phyloP scores from a whole-genome alignment of 2,113 vertebrate genomes.

The Sorex fumeus region DNA sequence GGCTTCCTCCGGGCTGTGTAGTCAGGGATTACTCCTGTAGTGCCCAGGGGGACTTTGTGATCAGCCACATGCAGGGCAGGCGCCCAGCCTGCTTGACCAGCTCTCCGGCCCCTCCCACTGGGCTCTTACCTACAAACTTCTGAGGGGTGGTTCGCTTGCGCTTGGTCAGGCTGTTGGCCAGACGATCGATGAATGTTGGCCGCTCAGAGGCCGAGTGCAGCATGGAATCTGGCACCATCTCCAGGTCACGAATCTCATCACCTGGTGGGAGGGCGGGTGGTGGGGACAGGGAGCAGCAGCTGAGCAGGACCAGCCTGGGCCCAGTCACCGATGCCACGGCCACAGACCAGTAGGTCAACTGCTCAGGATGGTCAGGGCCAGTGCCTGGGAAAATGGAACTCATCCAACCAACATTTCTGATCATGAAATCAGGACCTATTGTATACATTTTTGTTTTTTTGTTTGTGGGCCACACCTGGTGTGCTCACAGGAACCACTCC shows the following conservation, averaged over 20 bases:
- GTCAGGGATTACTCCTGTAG: too few species aligned
- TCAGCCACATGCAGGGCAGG: too few species aligned
- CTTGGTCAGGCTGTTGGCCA: slow-evolving; percentile 96
- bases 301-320: not conserved
- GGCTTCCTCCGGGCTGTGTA: too few species aligned
- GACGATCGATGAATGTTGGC: slow-evolving; percentile 93
- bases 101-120: slow-evolving; percentile 66
- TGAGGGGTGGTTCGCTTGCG: slow-evolving; percentile 97
- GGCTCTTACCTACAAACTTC: slow-evolving; percentile 95
- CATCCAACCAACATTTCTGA: not conserved
- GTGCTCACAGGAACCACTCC: too few species aligned
- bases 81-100: too few species aligned
- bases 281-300: not conserved
- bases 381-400: not conserved
- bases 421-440: not conserved
- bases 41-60: too few species aligned
- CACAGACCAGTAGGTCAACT: slow-evolving; percentile 1
- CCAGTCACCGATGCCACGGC: slow-evolving; percentile 21
- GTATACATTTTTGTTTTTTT: too few species aligned
- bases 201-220: slow-evolving; percentile 94
- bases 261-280: slow-evolving; percentile 85
- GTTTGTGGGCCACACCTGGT: too few species aligned
- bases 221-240: slow-evolving; percentile 91
- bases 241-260: slow-evolving; percentile 94
- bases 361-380: not conserved